These are phyloP conservation scores for Vidua macroura DNA, from an alignment of 2,113 vertebrate species.

Conservation along the genomic window DNA sequence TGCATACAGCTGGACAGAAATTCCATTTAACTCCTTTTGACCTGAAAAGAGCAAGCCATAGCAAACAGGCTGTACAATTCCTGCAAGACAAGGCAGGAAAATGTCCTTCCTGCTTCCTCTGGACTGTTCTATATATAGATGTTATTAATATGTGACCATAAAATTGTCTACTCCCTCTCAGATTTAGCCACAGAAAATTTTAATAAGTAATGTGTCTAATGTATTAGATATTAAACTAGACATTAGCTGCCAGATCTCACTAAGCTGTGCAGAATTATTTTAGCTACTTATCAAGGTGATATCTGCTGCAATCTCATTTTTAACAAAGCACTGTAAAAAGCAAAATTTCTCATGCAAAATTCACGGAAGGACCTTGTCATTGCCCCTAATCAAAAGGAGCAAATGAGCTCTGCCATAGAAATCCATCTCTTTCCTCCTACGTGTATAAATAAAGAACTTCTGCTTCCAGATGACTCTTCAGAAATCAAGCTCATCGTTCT, in stretches of 20 bases:
- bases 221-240: neutral
- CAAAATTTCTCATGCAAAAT: neutral
- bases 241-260: neutral
- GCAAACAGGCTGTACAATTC: neutral
- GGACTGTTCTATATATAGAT: neutral
- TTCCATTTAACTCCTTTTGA: neutral
- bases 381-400: neutral
- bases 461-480: neutral
- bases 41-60: neutral
- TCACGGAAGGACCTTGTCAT: neutral
- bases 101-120: neutral
- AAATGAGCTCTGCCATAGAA: neutral
- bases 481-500: neutral
- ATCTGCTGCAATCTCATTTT: neutral
- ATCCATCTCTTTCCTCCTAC: neutral
- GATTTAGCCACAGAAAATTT: neutral
- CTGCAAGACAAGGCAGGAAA: neutral
- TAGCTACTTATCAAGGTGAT: slow-evolving; percentile 12
- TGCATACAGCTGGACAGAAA: neutral
- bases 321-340: neutral
- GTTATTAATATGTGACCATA: neutral
- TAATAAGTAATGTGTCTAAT: neutral
- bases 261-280: neutral
- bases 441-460: neutral
- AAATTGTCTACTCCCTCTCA: neutral